A percentile compares a stretch with the other conserved stretches of the same genome.
phyloP scores from a whole-genome alignment of 2,888 invertebrate genomes.

The Autographa pulchrina region DNA sequence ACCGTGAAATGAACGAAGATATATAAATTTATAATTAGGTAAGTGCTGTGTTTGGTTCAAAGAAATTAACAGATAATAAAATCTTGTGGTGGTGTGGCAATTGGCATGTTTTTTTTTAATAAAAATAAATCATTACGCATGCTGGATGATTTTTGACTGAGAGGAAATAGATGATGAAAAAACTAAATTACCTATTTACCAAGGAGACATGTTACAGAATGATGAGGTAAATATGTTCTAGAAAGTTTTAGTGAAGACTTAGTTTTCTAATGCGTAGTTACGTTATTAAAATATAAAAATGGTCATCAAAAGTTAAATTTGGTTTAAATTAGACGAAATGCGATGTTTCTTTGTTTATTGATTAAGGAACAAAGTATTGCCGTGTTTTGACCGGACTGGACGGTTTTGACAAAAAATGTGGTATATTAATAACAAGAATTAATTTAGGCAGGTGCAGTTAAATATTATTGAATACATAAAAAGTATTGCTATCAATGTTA shows the following conservation, averaged over 20 bases:
- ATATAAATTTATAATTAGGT: constrained; percentile 74
- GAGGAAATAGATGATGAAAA: constrained; percentile 49
- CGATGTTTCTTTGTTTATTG: background rate
- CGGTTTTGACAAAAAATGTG: background rate
- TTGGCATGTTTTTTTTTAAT: constrained; percentile 77
- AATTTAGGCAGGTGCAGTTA: background rate
- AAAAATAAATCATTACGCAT: constrained; percentile 76
- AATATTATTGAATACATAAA: background rate
- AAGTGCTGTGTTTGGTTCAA: constrained; percentile 81
- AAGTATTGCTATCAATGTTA: background rate
- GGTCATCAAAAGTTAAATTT: background rate
- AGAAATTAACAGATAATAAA: constrained; percentile 76
- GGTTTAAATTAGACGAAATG: background rate
- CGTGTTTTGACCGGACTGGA: background rate
- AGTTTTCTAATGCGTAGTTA: constrained; percentile 26
- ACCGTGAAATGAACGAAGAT: constrained; percentile 63
- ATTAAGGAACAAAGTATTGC: background rate
- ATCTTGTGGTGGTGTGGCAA: constrained; percentile 84
- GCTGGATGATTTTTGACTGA: constrained; percentile 72
- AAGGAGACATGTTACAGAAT: constrained; percentile 59
- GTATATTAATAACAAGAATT: background rate
- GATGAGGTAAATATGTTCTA: constrained; percentile 62
- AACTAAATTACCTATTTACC: constrained; percentile 47
- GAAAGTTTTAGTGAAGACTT: constrained; percentile 39
- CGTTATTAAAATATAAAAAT: background rate